Evolutionary conservation across 2,888 invertebrate species (phyloP), one percentile per base, ranked within the genome.

Genomic region (Lasioglossum marginatum): DNA sequence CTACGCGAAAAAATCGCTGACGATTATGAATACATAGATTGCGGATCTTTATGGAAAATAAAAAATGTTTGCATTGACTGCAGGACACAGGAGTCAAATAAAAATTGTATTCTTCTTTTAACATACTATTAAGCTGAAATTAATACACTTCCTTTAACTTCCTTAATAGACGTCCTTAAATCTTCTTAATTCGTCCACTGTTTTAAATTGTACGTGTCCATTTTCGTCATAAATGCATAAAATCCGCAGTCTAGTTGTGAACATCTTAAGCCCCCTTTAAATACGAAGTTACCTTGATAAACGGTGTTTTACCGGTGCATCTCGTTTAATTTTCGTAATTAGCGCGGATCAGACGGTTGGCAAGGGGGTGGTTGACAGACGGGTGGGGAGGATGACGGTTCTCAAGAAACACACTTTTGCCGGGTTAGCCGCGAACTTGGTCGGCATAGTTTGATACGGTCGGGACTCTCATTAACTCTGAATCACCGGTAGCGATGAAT

Each of bases 281-380:
- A 83, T 52, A 52, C 70, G 23, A 74, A 82, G 70, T 82, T 77
- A 83, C 78, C 74, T 78, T 78, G 63, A 70, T 78, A 40, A 73
- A 31, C 34, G 52, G 45, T 45, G 70, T 70, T 83, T 83, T 60
- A 75, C 37, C 27, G 37, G 43, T 4, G 79, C 57, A n/a, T 71
- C 79, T 79, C 84, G 84, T 85, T 85, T 72, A 85, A 79, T 84
- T 85, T 37, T 52, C 84, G 84, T 79, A 84, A 85, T 84, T 84
- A 72, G 75, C 4, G 45, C 40, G 48, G 77, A n/a, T 31, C 48
- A 23, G 63, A 48, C 52, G 52, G 63, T 84, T 4, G 68, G 45
- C 74, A 70, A 57, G 57, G 48, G 73, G 60, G 0, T 68, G 34
- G 34, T 34, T 19, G 34, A 31, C 6, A 19, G 34, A 34, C 34